A percentile compares a stretch with the other conserved stretches of the same genome.
These are phyloP conservation scores for Entomobrya proxima DNA, from an alignment of 2,888 invertebrate species.

Conservation along the genomic window DNA sequence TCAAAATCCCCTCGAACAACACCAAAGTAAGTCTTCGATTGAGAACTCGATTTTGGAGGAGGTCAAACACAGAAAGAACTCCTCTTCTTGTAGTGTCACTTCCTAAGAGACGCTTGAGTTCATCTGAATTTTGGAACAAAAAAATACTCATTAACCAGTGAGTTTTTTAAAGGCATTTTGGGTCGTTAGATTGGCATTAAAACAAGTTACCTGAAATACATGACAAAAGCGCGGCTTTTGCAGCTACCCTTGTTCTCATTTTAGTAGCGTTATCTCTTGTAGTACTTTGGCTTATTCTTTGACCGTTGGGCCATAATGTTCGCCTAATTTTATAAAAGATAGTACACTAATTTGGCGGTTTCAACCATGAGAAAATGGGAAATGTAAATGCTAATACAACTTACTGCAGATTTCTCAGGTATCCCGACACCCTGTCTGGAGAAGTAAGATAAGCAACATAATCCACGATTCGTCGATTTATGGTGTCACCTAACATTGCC, in stretches of 20 bases:
- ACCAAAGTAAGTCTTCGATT: conserved; percentile 91
- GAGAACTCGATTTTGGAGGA: conserved; percentile 90
- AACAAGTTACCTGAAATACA: conserved; percentile 84
- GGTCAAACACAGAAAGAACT: conserved; percentile 88
- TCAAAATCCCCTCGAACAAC: conserved; percentile 87
- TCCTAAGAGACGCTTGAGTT: conserved; percentile 92
- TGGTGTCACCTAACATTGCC: conserved; percentile 88
- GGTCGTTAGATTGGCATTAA: not conserved
- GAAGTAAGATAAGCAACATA: conserved; percentile 91
- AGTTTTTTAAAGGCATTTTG: not conserved
- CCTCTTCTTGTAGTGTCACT: conserved; percentile 91
- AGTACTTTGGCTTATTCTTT: conserved; percentile 80
- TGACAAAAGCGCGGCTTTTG: conserved; percentile 89
- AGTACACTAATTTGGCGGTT: too few species aligned
- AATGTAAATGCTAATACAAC: conserved; percentile 77
- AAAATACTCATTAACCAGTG: too few species aligned
- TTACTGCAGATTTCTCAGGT: conserved; percentile 90
- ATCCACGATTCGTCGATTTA: conserved; percentile 91
- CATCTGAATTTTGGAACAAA: conserved; percentile 81
- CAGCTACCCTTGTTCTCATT: conserved; percentile 88
- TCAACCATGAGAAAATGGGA: too few species aligned
- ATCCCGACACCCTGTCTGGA: conserved; percentile 91
- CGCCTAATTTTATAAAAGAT: conserved; percentile 77
- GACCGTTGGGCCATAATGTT: conserved; percentile 81
- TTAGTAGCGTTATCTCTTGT: conserved; percentile 81